A percentile compares a stretch with the other conserved stretches of the same genome.
Conservation (phyloP, 2,113 vertebrate genomes). For the Nannospalax galili region DNA sequence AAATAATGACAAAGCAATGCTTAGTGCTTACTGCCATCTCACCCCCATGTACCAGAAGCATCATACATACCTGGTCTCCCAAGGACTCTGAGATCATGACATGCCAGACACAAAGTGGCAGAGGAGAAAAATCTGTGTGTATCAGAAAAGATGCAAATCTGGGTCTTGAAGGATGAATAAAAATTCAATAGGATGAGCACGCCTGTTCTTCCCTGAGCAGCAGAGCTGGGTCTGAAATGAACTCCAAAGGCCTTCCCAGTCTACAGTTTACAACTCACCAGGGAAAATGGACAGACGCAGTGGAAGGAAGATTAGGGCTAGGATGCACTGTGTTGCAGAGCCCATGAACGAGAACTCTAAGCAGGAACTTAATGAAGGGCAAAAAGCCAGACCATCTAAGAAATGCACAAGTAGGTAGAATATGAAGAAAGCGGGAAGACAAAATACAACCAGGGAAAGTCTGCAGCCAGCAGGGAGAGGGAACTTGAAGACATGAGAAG, state of each 20-base stretch:
- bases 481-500: not conserved
- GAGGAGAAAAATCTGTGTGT: not conserved
- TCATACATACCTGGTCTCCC: not conserved
- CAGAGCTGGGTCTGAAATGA: not conserved
- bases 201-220: fast-evolving
- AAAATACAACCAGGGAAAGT: not conserved
- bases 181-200: not conserved
- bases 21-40: not conserved
- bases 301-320: not conserved
- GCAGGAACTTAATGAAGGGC: not conserved
- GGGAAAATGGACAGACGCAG: fast-evolving
- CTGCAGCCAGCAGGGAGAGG: not conserved
- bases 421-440: not conserved
- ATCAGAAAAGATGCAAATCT: not conserved
- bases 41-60: not conserved
- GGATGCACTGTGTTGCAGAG: fast-evolving
- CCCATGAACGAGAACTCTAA: not conserved
- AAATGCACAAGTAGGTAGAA: not conserved
- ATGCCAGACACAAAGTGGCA: not conserved
- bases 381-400: not conserved
- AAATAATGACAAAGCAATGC: not conserved
- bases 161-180: not conserved
- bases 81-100: not conserved
- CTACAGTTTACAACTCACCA: fast-evolving
- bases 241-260: not conserved